Evolutionary conservation across 2,797 vertebrate species (phyloP), one percentile per base, ranked within the genome.

Genomic region (Platyrinchus mystaceus): DNA sequence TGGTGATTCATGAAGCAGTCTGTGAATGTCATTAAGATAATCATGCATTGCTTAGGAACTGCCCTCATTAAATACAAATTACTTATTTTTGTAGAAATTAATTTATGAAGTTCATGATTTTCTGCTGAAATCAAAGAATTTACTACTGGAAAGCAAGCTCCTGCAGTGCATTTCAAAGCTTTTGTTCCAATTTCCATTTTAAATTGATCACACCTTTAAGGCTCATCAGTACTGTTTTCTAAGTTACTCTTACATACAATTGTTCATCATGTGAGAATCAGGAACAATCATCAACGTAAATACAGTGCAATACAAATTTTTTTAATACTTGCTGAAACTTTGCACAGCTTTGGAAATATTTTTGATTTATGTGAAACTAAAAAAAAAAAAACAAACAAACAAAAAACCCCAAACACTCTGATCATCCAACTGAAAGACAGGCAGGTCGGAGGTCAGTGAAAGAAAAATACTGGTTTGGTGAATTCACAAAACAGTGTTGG

Each of bases 11-110:
- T 55, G 39, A 92, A 71, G 12, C 14, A 84, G n/a, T 46, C 85
- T 23, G 16, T 92, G 36, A 87, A 79, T 85, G 85, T 75, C 30
- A 81, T 86, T 64, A 67, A 76, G 18, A 52, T 81, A 59, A 84
- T 74, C 8, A 78, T 43, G 7, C 22, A 46, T 56, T 84, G 27
- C 26, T 84, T 76, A 67, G 2, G 1, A 94, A 44, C 3, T 82
- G 21, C 23, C 12, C 24, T 95, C n/a, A 76, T 86, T 86, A 76
- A 85, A 86, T 60, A 92, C 91, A 87, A 94, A 73, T 50, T 7
- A 36, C 41, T 10, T 60, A 9, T 77, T 94, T 95, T 90, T 2
- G 0, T 30, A 86, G 52, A 81, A 85, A 86, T 37, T 76, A 68
- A 78, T 63, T 92, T 84, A 66, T 52, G 7, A 53, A 59, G 27